These are phyloP conservation scores for Rhingia rostrata DNA, from an alignment of 2,888 invertebrate genomes.

Conservation along the genomic window DNA sequence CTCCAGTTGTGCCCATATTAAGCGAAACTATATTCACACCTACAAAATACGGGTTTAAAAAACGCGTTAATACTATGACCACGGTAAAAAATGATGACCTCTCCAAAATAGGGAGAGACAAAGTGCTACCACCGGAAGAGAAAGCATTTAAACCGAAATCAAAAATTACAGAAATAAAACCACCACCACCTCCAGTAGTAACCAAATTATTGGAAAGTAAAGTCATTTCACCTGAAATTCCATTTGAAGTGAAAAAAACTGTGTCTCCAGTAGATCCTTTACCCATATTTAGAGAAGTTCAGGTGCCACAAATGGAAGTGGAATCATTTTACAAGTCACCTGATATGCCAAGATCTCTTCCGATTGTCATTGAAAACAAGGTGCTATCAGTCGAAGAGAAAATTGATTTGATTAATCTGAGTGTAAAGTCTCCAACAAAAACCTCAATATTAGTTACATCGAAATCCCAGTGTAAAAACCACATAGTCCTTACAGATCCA, in stretches of 20 bases:
- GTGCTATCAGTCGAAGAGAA: conserved; percentile 80
- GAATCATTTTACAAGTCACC: background rate
- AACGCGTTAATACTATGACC: background rate
- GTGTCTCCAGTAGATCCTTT: background rate
- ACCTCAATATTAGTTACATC: background rate
- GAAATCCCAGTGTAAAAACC: background rate
- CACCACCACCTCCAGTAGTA: background rate
- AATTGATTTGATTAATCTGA: conserved; percentile 78
- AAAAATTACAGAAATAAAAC: background rate
- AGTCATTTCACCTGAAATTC: conserved; percentile 13
- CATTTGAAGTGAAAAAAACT: conserved; percentile 14
- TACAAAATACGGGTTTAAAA: conserved; percentile 12
- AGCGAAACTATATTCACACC: conserved; percentile 12
- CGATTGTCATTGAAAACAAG: conserved; percentile 80
- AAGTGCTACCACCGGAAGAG: conserved; percentile 78
- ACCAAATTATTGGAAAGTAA: background rate
- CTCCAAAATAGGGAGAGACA: conserved; percentile 78
- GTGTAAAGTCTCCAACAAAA: conserved; percentile 61
- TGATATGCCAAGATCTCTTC: background rate
- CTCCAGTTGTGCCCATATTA: background rate
- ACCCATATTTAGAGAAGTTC: conserved; percentile 78
- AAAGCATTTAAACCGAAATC: background rate
- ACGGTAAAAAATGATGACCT: background rate
- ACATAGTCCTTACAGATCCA: background rate
- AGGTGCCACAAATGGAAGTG: conserved; percentile 78